These are phyloP conservation scores for Diaprepes abbreviatus DNA, from an alignment of 2,888 invertebrate species.

Conservation along the genomic window DNA sequence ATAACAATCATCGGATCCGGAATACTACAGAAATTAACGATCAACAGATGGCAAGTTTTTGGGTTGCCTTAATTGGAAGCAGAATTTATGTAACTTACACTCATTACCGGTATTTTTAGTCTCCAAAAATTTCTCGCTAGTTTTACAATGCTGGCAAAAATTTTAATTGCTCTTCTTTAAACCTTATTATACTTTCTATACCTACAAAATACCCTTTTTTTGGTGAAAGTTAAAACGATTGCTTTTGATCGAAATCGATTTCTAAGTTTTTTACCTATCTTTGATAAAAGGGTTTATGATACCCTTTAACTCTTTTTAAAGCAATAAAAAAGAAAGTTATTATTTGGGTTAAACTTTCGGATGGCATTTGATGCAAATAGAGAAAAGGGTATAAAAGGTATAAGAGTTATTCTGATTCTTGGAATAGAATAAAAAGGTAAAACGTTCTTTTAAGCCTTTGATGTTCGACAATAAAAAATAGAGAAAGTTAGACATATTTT, in stretches of 20 bases:
- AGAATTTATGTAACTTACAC: too few relatives aligned
- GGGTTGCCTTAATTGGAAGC: too few relatives aligned
- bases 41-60: too few relatives aligned
- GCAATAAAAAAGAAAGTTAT: constrained; percentile 53
- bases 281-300: constrained; percentile 17
- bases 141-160: too few relatives aligned
- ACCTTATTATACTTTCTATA: too few relatives aligned
- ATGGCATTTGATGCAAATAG: constrained; percentile 15
- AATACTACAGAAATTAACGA: too few relatives aligned
- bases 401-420: background rate
- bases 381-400: constrained; percentile 6
- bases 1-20: too few relatives aligned
- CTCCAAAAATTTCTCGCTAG: too few relatives aligned
- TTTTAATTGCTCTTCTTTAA: too few relatives aligned
- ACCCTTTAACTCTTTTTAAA: constrained; percentile 41
- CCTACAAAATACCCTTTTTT: background rate
- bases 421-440: constrained; percentile 5
- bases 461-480: background rate
- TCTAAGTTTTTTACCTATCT: constrained; percentile 24
- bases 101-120: too few relatives aligned
- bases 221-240: constrained; percentile 14
- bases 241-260: constrained; percentile 3
- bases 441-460: background rate
- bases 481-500: background rate
- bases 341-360: constrained; percentile 11